Evolutionary conservation across 1,140 invertebrate genomes (phyloP).

Genomic region (Drosophila nannoptera): DNA sequence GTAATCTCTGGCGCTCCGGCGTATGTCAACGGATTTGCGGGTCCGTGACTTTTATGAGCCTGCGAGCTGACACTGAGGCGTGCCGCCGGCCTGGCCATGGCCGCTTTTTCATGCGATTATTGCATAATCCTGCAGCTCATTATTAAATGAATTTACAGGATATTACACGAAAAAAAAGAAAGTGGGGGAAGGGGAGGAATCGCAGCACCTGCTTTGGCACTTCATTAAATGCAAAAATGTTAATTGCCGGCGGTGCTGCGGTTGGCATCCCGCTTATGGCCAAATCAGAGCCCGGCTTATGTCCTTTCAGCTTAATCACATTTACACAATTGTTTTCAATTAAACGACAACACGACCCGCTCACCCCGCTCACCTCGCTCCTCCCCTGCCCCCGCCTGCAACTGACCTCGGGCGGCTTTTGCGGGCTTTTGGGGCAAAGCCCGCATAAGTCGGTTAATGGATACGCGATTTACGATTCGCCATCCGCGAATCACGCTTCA

Average conservation of each 20-base stretch:
- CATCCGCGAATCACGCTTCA: slow-evolving; percentile 25
- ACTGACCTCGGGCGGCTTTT: too few species aligned
- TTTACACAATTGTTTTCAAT: slow-evolving; percentile 56
- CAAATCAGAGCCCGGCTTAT: slow-evolving; percentile 22
- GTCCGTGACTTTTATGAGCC: slow-evolving; percentile 43
- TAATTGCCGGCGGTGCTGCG: slow-evolving; percentile 44
- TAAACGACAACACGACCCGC: slow-evolving; percentile 43
- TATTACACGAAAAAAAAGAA: slow-evolving; percentile 34
- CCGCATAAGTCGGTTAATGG: slow-evolving; percentile 63
- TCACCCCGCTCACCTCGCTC: neutral
- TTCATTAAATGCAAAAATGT: slow-evolving; percentile 49
- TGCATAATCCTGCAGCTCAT: slow-evolving; percentile 60
- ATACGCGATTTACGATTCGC: slow-evolving; percentile 26
- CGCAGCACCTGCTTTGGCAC: slow-evolving; percentile 27
- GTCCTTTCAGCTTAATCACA: slow-evolving; percentile 52
- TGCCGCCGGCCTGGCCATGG: slow-evolving; percentile 8
- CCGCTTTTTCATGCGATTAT: slow-evolving; percentile 48
- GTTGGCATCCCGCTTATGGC: slow-evolving; percentile 9
- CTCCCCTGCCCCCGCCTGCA: too few species aligned
- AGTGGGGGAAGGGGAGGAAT: slow-evolving; percentile 2
- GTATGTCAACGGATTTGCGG: slow-evolving; percentile 44
- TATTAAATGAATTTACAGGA: slow-evolving; percentile 56
- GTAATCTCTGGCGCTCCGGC: slow-evolving; percentile 3
- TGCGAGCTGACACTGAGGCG: slow-evolving; percentile 18
- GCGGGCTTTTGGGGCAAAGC: slow-evolving; percentile 22